Evolutionary conservation across 2,888 invertebrate genomes (phyloP).

Genomic region (Lathronympha strigana): DNA sequence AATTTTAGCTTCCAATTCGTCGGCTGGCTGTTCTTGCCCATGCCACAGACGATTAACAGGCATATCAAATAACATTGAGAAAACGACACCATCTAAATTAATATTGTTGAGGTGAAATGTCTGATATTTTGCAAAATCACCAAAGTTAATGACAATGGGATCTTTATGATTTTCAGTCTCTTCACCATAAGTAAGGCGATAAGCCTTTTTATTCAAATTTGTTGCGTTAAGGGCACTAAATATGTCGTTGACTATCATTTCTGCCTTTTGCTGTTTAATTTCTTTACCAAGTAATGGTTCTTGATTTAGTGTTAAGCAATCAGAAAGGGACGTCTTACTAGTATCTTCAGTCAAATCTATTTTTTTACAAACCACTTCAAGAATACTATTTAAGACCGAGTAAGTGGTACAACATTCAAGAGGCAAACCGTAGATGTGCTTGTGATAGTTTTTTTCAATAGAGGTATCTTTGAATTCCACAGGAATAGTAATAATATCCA

Average conservation of each 20-base stretch:
- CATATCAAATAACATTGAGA: constrained; percentile 61
- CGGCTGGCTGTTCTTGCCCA: constrained; percentile 52
- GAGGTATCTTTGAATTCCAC: constrained; percentile 49
- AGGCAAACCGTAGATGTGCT: constrained; percentile 60
- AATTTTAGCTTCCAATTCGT: constrained; percentile 66
- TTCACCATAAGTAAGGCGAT: constrained; percentile 69
- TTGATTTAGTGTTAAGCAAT: constrained; percentile 51
- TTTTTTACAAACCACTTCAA: constrained; percentile 58
- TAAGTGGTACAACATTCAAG: constrained; percentile 69
- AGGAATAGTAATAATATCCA: constrained; percentile 69
- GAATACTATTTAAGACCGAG: constrained; percentile 67
- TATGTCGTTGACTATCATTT: constrained; percentile 62
- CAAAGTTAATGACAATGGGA: constrained; percentile 68
- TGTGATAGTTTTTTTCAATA: constrained; percentile 53
- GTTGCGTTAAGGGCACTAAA: constrained; percentile 64
- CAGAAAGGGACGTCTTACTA: constrained; percentile 55
- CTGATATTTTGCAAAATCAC: constrained; percentile 64
- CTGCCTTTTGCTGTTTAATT: constrained; percentile 57
- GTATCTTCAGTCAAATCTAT: constrained; percentile 50
- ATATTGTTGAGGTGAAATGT: constrained; percentile 72
- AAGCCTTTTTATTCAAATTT: constrained; percentile 61
- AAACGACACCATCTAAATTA: constrained; percentile 67
- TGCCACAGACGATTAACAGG: constrained; percentile 70
- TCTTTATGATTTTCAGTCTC: constrained; percentile 69
- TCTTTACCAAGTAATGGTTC: constrained; percentile 46